phyloP scores from a whole-genome alignment of 2,888 invertebrate genomes.

The Selenia dentaria region DNA sequence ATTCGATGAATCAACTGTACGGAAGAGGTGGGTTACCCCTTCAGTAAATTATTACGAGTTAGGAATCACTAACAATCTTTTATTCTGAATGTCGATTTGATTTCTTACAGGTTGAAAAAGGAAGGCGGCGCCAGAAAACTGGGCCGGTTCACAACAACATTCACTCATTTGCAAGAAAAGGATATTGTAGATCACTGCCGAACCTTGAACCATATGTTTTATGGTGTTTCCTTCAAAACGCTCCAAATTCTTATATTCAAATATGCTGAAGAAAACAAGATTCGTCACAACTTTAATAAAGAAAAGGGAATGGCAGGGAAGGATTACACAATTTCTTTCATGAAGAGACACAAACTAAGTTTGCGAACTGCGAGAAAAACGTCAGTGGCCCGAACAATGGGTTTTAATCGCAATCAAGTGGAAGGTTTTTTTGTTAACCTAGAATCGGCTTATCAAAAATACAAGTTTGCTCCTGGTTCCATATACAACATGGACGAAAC shows the following conservation, averaged over 20 bases:
- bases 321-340: background rate
- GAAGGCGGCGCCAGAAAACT: conserved; percentile 12
- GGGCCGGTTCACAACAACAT: conserved; percentile 13
- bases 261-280: conserved; percentile 15
- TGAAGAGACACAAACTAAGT: too few species aligned
- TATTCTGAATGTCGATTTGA: conserved; percentile 3
- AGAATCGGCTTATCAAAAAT: conserved; percentile 11
- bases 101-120: conserved; percentile 6
- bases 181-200: conserved; percentile 13
- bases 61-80: conserved; percentile 5
- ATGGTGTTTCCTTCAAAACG: conserved; percentile 12
- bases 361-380: too few species aligned
- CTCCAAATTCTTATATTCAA: conserved; percentile 9
- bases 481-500: conserved; percentile 8
- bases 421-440: conserved; percentile 1
- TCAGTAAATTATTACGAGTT: conserved; percentile 5
- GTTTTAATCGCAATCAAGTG: too few species aligned
- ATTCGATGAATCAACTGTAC: conserved; percentile 3
- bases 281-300: conserved; percentile 17
- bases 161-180: conserved; percentile 11
- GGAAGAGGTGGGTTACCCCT: conserved; percentile 5
- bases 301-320: conserved; percentile 15
- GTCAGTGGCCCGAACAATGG: too few species aligned
- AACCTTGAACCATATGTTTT: conserved; percentile 11
- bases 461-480: conserved; percentile 13